A percentile compares a stretch with the other conserved stretches of the same genome.
These are phyloP conservation scores for Oithona nana DNA, from an alignment of 2,888 invertebrate genomes.

Conservation along the genomic window DNA sequence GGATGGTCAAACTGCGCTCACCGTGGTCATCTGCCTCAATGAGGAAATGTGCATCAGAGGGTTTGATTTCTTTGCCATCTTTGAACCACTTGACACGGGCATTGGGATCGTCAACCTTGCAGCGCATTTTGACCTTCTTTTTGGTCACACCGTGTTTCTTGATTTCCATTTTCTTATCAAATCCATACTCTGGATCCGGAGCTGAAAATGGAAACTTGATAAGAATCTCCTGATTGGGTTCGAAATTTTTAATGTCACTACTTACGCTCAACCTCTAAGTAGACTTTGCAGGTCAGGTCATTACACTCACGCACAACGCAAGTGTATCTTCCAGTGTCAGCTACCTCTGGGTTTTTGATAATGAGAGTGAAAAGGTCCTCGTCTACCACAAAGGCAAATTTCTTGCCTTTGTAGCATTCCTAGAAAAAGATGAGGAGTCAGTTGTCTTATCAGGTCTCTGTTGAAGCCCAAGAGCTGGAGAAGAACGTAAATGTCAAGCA, in stretches of 20 bases:
- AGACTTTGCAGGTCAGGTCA: conserved; percentile 15
- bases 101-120: conserved; percentile 13
- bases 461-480: too few relatives aligned
- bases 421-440: background rate
- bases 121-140: conserved; percentile 8
- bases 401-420: conserved; percentile 18
- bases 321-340: conserved; percentile 10
- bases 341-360: conserved; percentile 15
- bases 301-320: conserved; percentile 17
- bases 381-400: conserved; percentile 4
- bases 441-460: too few relatives aligned
- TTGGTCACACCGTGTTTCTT: conserved; percentile 16
- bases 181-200: conserved; percentile 14
- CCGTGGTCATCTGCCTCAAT: conserved; percentile 1
- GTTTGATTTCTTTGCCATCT: conserved; percentile 14
- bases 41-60: conserved; percentile 8
- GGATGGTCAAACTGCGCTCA: background rate
- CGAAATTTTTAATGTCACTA: background rate
- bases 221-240: background rate
- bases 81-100: conserved; percentile 17
- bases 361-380: conserved; percentile 11
- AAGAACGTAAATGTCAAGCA: too few relatives aligned
- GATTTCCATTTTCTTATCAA: conserved; percentile 12
- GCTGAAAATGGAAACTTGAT: conserved; percentile 4
- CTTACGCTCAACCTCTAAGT: conserved; percentile 17